Conservation (phyloP, 2,113 vertebrate species). For the Dasyornis broadbenti region DNA sequence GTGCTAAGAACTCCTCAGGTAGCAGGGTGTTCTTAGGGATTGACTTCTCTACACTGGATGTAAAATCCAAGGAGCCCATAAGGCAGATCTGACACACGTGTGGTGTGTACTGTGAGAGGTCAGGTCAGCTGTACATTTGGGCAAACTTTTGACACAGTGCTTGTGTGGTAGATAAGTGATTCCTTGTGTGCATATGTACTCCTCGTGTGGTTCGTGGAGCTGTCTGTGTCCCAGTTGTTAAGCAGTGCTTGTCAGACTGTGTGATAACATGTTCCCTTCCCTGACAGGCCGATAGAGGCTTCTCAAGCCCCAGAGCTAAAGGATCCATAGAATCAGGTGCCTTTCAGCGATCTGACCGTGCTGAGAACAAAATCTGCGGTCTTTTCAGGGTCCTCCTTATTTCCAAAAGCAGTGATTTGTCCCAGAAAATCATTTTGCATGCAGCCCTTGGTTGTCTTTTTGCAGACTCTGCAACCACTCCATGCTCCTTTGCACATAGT, state of each 20-base stretch:
- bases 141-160: background rate
- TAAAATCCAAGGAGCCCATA: background rate
- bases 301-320: background rate
- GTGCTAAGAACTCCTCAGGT: background rate
- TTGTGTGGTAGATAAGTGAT: background rate
- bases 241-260: background rate
- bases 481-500: background rate
- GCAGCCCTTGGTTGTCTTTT: background rate
- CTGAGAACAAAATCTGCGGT: background rate
- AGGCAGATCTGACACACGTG: accelerated
- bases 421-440: background rate
- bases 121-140: background rate
- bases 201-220: background rate
- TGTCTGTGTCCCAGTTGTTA: background rate
- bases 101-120: background rate
- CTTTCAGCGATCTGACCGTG: background rate
- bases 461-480: background rate
- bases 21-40: background rate
- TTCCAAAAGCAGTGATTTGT: background rate
- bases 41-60: background rate
- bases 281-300: background rate
- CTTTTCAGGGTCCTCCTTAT: background rate
- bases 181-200: background rate
- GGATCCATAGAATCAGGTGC: background rate
- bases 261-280: background rate